Conservation (phyloP, 2,797 vertebrate species). For the Sebastiscus tertius region DNA sequence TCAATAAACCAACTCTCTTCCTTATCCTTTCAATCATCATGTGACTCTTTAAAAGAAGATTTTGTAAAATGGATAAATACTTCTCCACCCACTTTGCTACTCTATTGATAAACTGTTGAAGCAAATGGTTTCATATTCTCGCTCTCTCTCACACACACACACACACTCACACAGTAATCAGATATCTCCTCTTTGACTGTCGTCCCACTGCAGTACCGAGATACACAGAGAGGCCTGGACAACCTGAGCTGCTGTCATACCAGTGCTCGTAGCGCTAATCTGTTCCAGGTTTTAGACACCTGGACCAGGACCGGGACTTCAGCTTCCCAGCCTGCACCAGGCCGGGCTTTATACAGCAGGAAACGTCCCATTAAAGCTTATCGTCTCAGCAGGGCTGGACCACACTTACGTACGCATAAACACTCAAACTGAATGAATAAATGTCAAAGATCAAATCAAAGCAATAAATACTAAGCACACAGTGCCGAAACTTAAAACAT, state of each 20-base stretch:
- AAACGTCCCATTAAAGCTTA: slow-evolving; percentile 65
- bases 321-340: slow-evolving; percentile 1
- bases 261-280: slow-evolving; percentile 12
- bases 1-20: neutral
- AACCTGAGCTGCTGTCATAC: slow-evolving; percentile 58
- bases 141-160: neutral
- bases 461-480: slow-evolving; percentile 82
- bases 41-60: neutral
- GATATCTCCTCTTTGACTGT: slow-evolving; percentile 35
- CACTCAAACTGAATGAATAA: slow-evolving; percentile 43
- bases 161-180: slow-evolving; percentile 31
- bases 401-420: slow-evolving; percentile 34
- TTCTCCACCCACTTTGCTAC: slow-evolving; percentile 12
- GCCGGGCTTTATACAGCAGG: slow-evolving; percentile 13
- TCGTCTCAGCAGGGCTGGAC: slow-evolving; percentile 74
- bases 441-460: slow-evolving; percentile 54
- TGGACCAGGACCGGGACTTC: slow-evolving; percentile 14
- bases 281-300: slow-evolving; percentile 32
- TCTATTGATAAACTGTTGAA: slow-evolving; percentile 40
- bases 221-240: slow-evolving; percentile 39
- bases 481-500: slow-evolving; percentile 71
- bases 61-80: neutral
- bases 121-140: slow-evolving; percentile 20
- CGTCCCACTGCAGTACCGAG: slow-evolving; percentile 54
- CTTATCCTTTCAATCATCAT: neutral